phyloP scores from a whole-genome alignment of 1,140 invertebrate species.

The Drosophila persimilis region DNA sequence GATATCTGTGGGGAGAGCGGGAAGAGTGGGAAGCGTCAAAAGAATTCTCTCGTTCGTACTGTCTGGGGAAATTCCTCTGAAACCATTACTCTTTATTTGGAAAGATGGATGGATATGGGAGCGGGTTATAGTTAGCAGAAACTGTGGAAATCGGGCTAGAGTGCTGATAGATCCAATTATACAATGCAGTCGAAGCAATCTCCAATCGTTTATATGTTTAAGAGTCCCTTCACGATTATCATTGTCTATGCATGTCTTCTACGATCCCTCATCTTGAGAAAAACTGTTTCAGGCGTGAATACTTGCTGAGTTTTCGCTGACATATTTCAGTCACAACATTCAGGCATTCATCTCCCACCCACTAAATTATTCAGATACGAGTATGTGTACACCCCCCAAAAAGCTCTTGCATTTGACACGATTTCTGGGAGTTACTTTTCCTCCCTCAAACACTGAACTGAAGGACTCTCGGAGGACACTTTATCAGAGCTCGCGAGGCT shows the following conservation, averaged over 20 bases:
- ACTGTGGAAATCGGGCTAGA: slow-evolving; percentile 16
- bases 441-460: slow-evolving; percentile 5
- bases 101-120: not conserved
- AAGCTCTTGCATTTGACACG: slow-evolving; percentile 29
- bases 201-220: no score
- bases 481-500: slow-evolving; percentile 59
- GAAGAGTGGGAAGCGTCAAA: not conserved
- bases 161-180: not conserved
- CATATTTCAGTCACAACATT: not conserved
- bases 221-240: no score
- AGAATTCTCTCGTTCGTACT: no score
- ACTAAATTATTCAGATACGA: slow-evolving; percentile 31
- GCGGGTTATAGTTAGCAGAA: not conserved
- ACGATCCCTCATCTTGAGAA: not conserved
- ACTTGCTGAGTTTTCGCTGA: not conserved
- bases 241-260: not conserved
- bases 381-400: no score
- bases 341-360: no score
- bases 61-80: slow-evolving; percentile 21
- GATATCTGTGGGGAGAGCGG: slow-evolving; percentile 3
- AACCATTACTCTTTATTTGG: slow-evolving; percentile 23
- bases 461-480: slow-evolving; percentile 52
- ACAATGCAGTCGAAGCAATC: no score
- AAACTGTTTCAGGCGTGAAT: no score
- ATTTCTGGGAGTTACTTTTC: slow-evolving; percentile 3